Base-by-base conservation (phyloP, 2,888 invertebrate species). In the Rhopalosiphum nymphaeae region DNA sequence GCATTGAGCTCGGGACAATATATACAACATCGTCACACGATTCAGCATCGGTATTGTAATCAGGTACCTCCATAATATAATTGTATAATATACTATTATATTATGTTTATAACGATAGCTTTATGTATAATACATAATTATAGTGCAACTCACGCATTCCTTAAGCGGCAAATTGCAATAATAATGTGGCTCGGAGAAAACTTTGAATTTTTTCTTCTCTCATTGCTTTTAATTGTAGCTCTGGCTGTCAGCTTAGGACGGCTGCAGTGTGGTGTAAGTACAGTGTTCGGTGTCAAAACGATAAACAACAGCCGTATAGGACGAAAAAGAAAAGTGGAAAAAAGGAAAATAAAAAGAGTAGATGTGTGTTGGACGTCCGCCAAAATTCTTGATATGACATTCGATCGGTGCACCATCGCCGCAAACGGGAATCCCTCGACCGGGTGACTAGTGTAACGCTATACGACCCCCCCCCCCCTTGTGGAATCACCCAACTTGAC, bases 331-430 rank as follows among this genome's bases (percentile, higher is more conserved):
- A 67, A 67, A 67, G 67, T n/a, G 16, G 67, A 67, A 67, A n/a
- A 61, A n/a, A 67, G 4, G 29, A 67, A n/a, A 67, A 67, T n/a
- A 67, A 67, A 67, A 67, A 67, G 16, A 67, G 67, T 67, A 67
- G 67, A 67, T n/a, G 13, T 29, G 67, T 67, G n/a, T 67, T 67
- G 67, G 67, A n/a, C 16, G 67, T n/a, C 13, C 67, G 67, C 67
- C 67, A 67, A 67, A 67, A n/a, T 67, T 67, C 67, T 67, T 67
- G n/a, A 67, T n/a, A 67, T 67, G 67, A 67, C n/a, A 67, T 67
- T 67, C 16, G 67, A 67, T 67, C 67, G 67, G 67, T 67, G n/a
- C 67, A 67, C 5, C 16, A n/a, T 13, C n/a, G 67, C 7, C 67
- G 16, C 11, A 7, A n/a, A 67, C n/a, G 67, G 67, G n/a, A 67